These are phyloP conservation scores for Vidua chalybeata DNA, from an alignment of 2,113 vertebrate genomes.

Conservation along the genomic window DNA sequence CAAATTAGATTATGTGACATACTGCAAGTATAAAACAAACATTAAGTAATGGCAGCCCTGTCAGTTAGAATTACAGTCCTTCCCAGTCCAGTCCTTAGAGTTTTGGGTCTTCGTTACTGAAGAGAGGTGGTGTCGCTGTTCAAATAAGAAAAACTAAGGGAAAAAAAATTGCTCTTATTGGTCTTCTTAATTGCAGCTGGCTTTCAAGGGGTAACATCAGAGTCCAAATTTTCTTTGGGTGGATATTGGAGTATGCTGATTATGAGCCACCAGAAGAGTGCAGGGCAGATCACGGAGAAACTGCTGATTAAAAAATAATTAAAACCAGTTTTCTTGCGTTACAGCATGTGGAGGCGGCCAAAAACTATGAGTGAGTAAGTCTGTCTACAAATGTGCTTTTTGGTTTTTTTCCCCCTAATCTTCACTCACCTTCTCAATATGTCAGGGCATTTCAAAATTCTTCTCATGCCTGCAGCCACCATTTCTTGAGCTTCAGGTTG, in stretches of 20 bases:
- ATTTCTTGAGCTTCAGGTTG: background rate
- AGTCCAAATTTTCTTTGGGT: background rate
- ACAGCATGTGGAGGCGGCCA: background rate
- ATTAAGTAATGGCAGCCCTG: background rate
- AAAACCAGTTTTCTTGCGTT: constrained; percentile 46
- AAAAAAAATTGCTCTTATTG: background rate
- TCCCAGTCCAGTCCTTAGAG: background rate
- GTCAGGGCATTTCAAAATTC: background rate
- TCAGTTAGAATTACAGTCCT: background rate
- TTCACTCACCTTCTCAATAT: background rate
- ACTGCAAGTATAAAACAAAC: background rate
- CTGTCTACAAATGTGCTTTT: background rate
- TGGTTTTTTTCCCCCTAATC: background rate
- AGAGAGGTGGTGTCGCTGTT: background rate
- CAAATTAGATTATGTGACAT: constrained; percentile 10
- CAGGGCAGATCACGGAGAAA: constrained; percentile 13
- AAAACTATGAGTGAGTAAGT: background rate
- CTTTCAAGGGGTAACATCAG: background rate
- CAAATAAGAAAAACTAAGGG: background rate
- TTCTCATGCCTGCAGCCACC: background rate
- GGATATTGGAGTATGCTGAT: background rate
- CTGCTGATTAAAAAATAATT: constrained; percentile 57
- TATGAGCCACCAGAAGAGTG: background rate
- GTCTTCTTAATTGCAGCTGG: background rate
- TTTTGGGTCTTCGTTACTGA: constrained; percentile 10